Base-by-base conservation (phyloP, 2,113 vertebrate genomes). In the Sphyrna mokarran region DNA sequence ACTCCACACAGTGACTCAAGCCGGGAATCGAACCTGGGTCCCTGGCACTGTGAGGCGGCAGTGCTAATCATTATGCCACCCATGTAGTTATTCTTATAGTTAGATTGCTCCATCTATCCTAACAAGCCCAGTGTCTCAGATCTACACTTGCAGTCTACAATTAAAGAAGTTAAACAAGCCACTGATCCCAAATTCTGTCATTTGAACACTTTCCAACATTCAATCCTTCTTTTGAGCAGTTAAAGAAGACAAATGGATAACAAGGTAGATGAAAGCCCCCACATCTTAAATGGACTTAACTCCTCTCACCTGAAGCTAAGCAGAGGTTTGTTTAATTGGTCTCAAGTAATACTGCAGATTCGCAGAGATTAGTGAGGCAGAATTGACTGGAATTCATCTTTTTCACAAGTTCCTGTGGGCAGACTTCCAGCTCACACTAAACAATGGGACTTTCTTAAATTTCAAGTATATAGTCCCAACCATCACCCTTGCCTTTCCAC, bases 321-420 rank as follows among this genome's bases (percentile, higher is more conserved):
- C 48, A 89, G 61, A 54, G 54, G 29, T 89, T 89, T 89, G 48
- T 61, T 89, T 58, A 89, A 89, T 89, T 89, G 86, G 48, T 89
- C 48, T 89, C 48, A 89, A 33, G 72, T 76, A 33, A 61, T 89
- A 58, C 23, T 13, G 48, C 29, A 58, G 29, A 89, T 89, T 54
- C 86, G 58, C 48, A 61, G 26, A 89, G 26, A 89, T 89, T 54
- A 58, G 10, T 58, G 85, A 29, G 48, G 48, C 85, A 87, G 29
- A 87, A 54, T 48, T 89, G 86, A 89, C 86, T 89, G 86, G 48
- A 58, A 61, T 89, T 29, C 86, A 89, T 14, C 54, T 89, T 54
- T 89, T 89, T 54, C 86, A 89, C 86, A 58, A 58, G 23, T 58
- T 48, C 86, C 54, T 61, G 29, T 29, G 48, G 72, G 86, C 86